Evolutionary conservation across 2,888 invertebrate genomes (phyloP), one percentile per base, ranked within the genome.

Genomic region (Muschampia plurimacula): DNA sequence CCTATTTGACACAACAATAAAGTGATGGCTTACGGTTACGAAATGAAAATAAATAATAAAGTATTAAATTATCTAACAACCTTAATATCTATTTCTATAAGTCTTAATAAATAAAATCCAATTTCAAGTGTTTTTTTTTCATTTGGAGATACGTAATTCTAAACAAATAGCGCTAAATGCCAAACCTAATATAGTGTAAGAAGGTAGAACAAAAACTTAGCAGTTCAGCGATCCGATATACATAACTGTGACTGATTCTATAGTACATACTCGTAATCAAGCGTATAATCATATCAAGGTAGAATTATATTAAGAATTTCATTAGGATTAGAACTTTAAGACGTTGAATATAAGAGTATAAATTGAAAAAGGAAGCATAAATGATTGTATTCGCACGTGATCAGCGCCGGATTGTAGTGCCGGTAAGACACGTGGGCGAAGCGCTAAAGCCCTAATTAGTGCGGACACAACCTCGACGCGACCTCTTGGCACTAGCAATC

Each of bases 401-500:
- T 59, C 65, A 73, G 69, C 72, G 71, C 71, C 64, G 72, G 72
- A 76, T 77, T 75, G 77, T 65, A 72, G 64, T 64, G 74, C 44
- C 75, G 63, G 67, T 59, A 67, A 69, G 74, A 80, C 87, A 88
- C 86, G 89, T 88, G 87, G 91, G 90, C 87, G 88, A 87, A 84
- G 86, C 85, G 86, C 83, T 83, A 85, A 86, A 84, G 86, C 82
- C 85, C 86, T 92, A 92, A 93, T 93, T 92, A 92, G 83, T 84
- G 83, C 85, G 82, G 85, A 81, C 83, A 85, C 89, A 90, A 88
- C 87, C 90, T 89, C 90, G 84, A 89, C 91, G 84, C 92, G 93
- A 93, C 93, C 93, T 92, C 86, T 88, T 83, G 90, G 82, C 89
- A 86, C 89, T 77, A 81, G 82, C 93, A 92, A 91, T 92, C 90